Percentiles rank a stretch among this genome's conserved stretches.
Conservation (phyloP, 1,140 invertebrate species). For the Lepeophtheirus salmonis region DNA sequence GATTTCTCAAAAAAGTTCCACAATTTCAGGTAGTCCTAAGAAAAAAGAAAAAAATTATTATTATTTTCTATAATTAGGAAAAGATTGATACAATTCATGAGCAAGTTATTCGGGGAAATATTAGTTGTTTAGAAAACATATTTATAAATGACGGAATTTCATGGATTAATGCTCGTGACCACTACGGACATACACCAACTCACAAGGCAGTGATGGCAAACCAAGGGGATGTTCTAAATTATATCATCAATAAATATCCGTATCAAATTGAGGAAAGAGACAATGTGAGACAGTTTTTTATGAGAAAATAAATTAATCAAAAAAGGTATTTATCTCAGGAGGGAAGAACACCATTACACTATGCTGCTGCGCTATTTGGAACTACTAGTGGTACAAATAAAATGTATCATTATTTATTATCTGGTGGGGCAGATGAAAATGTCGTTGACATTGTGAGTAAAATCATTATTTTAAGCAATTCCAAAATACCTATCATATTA, state of each 20-base stretch:
- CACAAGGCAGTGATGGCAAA: slow-evolving; percentile 17
- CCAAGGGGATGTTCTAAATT: slow-evolving; percentile 3
- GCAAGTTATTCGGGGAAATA: slow-evolving; percentile 5
- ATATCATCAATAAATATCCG: background rate
- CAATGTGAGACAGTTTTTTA: slow-evolving; percentile 5
- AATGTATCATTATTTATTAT: slow-evolving; percentile 1
- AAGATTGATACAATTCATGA: slow-evolving; percentile 17
- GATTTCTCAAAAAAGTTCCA: slow-evolving; percentile 10
- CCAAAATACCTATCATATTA: too few species aligned
- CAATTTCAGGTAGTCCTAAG: slow-evolving; percentile 4
- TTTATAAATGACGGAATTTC: slow-evolving; percentile 9
- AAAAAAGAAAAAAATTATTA: background rate
- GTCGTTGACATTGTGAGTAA: slow-evolving; percentile 11
- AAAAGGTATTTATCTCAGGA: slow-evolving; percentile 4
- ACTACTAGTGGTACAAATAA: slow-evolving; percentile 11
- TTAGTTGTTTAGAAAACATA: background rate
- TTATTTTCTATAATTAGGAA: background rate
- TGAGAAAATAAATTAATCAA: background rate
- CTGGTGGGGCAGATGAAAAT: slow-evolving; percentile 13
- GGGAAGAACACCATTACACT: slow-evolving; percentile 13
- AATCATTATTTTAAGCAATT: too few species aligned
- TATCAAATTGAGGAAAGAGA: background rate
- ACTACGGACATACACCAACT: slow-evolving; percentile 9
- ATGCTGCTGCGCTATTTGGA: slow-evolving; percentile 11
- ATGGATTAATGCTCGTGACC: slow-evolving; percentile 6